Base-by-base conservation (phyloP, 2,797 vertebrate genomes). In the Peromyscus melanophrys region DNA sequence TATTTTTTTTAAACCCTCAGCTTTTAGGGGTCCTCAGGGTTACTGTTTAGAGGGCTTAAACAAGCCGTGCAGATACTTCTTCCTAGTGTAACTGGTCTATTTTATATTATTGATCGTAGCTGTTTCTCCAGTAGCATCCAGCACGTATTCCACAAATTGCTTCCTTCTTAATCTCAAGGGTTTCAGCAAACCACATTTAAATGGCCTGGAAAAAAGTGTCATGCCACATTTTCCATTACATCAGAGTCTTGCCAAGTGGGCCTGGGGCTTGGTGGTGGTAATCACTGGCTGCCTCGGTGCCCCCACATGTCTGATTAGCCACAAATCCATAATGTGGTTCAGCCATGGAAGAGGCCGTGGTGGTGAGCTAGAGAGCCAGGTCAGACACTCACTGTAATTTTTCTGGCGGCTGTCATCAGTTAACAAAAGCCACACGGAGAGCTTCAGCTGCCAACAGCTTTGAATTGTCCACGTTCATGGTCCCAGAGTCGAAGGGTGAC, bases 341-440 rank as follows among this genome's bases (percentile, higher is more conserved):
- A 63, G 95, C 73, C n/a, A 12, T 0, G 21, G 25, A 65, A 12
- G 49, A 82, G 90, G 92, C 59, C 85, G n/a, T 27, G 0, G 29
- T 0, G 37, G 89, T 13, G 63, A 85, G 90, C 40, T 52, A 75
- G 37, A 13, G 59, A 85, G 92, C 37, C 43, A 90, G 55, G 52
- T 57, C 5, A 25, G 92, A 91, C 21, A 78, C 31, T 46, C 75
- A 49, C 10, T 65, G 88, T 21, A 3, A 9, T 46, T 52, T 90
- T 93, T 49, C 82, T 90, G 94, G 75, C 83, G 93, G 90, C 61
- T 95, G 90, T 95, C 83, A 82, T 89, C 55, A 10, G 90, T 73
- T 59, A 87, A 78, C 83, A 95, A 92, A 94, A 92, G 65, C 61
- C 40, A 69, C 87, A 83, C 34, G 4, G 76, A 89, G 55, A 29